phyloP scores from a whole-genome alignment of 2,797 vertebrate species.

The Sarcophilus harrisii region DNA sequence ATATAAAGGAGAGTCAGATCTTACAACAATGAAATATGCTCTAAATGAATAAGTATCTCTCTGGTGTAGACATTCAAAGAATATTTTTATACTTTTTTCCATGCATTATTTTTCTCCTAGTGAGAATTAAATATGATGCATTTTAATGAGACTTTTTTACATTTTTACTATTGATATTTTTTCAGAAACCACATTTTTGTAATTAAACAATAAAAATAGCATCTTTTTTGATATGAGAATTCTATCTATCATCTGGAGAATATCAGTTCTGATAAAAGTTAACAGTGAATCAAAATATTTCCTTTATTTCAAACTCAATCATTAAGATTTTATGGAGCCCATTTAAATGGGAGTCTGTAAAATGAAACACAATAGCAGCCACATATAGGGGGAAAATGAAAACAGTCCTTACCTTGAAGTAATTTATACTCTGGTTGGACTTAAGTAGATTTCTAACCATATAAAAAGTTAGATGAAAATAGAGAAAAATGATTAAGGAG shows the following conservation, averaged over 20 bases:
- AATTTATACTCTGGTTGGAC: not conserved
- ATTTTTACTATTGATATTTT: not conserved
- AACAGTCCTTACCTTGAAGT: not conserved
- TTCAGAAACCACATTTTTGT: not conserved
- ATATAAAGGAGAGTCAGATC: not conserved
- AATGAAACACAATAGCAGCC: not conserved
- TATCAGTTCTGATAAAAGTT: not conserved
- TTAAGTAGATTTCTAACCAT: not conserved
- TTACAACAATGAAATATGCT: not conserved
- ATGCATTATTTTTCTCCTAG: not conserved
- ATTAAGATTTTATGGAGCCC: not conserved
- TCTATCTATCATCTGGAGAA: not conserved
- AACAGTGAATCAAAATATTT: not conserved
- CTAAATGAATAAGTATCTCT: not conserved
- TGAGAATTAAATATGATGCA: conserved; percentile 18
- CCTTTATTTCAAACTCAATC: not conserved
- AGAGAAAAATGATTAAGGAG: not conserved
- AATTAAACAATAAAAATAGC: not conserved
- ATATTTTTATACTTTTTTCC: not conserved
- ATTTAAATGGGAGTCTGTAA: not conserved
- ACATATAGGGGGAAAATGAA: not conserved
- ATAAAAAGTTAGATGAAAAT: not conserved
- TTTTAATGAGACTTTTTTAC: not conserved
- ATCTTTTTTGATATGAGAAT: not conserved
- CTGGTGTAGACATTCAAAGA: not conserved